phyloP scores from a whole-genome alignment of 2,797 vertebrate genomes.

The Carcharodon carcharias region DNA sequence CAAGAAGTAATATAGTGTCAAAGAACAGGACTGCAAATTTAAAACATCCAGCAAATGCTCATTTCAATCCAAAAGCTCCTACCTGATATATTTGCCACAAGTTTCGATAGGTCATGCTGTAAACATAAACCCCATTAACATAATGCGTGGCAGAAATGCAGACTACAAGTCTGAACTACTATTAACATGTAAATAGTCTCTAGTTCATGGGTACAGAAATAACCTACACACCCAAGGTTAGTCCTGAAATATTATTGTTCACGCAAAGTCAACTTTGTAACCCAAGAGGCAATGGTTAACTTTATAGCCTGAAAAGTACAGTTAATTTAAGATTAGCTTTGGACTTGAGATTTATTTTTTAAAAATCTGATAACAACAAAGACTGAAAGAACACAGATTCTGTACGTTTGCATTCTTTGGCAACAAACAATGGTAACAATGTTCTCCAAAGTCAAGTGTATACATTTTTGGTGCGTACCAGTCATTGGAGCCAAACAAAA shows the following conservation, averaged over 20 bases:
- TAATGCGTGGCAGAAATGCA: neutral
- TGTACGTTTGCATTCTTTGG: neutral
- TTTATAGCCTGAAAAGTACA: neutral
- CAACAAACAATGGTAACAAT: neutral
- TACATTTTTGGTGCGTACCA: neutral
- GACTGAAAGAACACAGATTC: neutral
- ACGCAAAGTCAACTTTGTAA: neutral
- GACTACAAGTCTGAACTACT: neutral
- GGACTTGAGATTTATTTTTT: neutral
- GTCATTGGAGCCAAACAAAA: neutral
- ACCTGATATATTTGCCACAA: slow-evolving; percentile 8
- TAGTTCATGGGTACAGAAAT: neutral
- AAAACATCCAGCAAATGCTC: slow-evolving; percentile 2
- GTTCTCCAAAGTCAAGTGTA: neutral
- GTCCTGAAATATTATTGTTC: neutral
- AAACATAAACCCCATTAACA: slow-evolving; percentile 19
- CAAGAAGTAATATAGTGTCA: neutral
- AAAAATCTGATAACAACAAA: neutral
- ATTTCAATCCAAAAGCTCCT: slow-evolving; percentile 5
- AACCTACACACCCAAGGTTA: too few species aligned
- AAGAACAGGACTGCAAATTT: neutral
- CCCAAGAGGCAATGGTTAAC: neutral
- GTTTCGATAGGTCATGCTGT: slow-evolving; percentile 21
- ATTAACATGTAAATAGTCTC: neutral
- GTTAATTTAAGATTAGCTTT: slow-evolving; percentile 7